Conservation (phyloP, 2,888 invertebrate species). For the Gymnocheta viridis region DNA sequence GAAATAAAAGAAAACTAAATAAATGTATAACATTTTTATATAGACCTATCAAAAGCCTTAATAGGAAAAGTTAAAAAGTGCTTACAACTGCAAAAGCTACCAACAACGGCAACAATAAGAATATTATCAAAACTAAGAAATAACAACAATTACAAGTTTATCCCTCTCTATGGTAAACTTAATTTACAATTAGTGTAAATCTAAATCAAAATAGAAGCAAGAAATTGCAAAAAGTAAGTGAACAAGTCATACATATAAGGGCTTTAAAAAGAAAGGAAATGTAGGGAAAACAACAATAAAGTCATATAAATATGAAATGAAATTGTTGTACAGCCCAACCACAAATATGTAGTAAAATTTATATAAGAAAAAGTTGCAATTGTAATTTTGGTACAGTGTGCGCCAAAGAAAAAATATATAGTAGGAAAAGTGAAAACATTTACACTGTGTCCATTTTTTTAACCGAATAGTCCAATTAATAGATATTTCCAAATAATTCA, state of each 20-base stretch:
- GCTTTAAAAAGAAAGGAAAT: no score
- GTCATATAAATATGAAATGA: constrained; percentile 25
- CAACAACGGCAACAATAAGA: constrained; percentile 37
- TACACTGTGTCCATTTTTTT: no score
- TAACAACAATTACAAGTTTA: constrained; percentile 67
- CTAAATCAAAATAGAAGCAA: constrained; percentile 27
- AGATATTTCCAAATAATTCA: no score
- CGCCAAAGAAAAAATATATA: no score
- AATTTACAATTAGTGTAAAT: constrained; percentile 75
- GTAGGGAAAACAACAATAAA: no score
- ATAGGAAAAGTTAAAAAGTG: constrained; percentile 69
- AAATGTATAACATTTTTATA: constrained; percentile 37
- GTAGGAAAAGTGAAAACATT: no score
- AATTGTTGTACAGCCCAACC: background rate
- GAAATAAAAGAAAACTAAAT: no score
- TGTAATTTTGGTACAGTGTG: background rate
- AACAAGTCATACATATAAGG: background rate
- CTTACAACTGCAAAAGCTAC: constrained; percentile 58
- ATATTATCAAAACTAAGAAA: constrained; percentile 40
- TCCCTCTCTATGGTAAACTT: constrained; percentile 74
- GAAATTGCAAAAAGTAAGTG: background rate
- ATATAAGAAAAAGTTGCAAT: background rate
- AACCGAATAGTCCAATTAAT: no score
- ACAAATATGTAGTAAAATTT: background rate
- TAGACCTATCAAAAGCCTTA: constrained; percentile 62